phyloP scores from a whole-genome alignment of 2,113 vertebrate genomes.

The Ellobius talpinus region DNA sequence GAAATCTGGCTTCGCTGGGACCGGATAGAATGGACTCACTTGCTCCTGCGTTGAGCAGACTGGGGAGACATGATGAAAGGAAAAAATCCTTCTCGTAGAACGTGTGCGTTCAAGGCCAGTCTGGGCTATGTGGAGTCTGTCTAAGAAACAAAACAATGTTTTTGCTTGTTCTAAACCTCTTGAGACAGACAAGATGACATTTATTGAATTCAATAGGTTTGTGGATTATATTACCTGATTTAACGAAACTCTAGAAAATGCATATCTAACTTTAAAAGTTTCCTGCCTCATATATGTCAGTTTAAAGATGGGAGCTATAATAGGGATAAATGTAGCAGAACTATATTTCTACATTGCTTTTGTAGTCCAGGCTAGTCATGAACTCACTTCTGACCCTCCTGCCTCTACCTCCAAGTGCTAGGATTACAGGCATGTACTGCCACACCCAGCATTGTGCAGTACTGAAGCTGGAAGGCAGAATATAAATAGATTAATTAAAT shows the following conservation, averaged over 20 bases:
- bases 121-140: background rate
- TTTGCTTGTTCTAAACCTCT: background rate
- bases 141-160: background rate
- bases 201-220: background rate
- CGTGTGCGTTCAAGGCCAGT: background rate
- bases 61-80: background rate
- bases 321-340: background rate
- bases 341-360: background rate
- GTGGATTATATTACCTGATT: background rate
- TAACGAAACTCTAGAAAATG: constrained; percentile 24
- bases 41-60: background rate
- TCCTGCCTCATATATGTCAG: background rate
- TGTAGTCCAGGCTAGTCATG: background rate
- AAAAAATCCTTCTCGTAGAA: no score
- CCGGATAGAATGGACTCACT: background rate
- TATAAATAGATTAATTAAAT: background rate
- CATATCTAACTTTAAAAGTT: background rate
- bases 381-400: background rate
- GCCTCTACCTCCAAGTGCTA: background rate
- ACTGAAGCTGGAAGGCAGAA: background rate
- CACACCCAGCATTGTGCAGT: background rate
- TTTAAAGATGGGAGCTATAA: background rate
- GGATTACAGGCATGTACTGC: background rate
- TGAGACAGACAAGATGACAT: background rate
- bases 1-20: background rate